phyloP scores from a whole-genome alignment of 2,113 vertebrate species.

The Myrmecobius fasciatus region DNA sequence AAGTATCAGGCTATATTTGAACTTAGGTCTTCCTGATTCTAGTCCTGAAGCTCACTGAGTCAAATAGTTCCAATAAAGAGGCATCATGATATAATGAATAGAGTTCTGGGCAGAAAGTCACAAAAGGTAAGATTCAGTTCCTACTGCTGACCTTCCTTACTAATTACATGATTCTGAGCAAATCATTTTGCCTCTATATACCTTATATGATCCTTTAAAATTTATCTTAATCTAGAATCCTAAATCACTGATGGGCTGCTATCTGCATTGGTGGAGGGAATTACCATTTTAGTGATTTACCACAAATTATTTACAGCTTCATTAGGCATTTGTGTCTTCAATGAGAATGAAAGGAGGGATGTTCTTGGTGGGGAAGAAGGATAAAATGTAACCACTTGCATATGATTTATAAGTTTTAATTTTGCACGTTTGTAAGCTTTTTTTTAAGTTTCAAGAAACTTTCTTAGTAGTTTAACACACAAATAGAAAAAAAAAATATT shows the following conservation, averaged over 20 bases:
- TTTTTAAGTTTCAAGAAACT: slow-evolving; percentile 33
- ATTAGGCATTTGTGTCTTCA: not conserved
- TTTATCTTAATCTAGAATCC: not conserved
- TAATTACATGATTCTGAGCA: not conserved
- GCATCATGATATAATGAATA: not conserved
- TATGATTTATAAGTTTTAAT: slow-evolving; percentile 33
- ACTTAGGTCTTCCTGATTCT: too few relatives aligned
- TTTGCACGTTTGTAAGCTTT: not conserved
- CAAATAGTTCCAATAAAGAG: not conserved
- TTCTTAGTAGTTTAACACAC: not conserved
- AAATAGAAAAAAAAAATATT: not conserved
- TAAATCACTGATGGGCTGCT: not conserved
- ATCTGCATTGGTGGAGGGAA: not conserved
- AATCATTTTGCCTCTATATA: not conserved
- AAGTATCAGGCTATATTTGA: too few relatives aligned
- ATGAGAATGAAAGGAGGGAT: not conserved
- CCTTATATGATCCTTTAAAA: not conserved
- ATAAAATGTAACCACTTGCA: not conserved
- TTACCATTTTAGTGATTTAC: not conserved
- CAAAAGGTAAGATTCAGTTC: not conserved
- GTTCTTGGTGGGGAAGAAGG: not conserved
- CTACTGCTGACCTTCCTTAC: not conserved
- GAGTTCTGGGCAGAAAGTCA: not conserved
- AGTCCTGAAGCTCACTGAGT: too few relatives aligned
- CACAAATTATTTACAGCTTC: not conserved